Evolutionary conservation across 2,797 vertebrate species (phyloP), one percentile per base, ranked within the genome.

Genomic region (Corythornis leucogaster): DNA sequence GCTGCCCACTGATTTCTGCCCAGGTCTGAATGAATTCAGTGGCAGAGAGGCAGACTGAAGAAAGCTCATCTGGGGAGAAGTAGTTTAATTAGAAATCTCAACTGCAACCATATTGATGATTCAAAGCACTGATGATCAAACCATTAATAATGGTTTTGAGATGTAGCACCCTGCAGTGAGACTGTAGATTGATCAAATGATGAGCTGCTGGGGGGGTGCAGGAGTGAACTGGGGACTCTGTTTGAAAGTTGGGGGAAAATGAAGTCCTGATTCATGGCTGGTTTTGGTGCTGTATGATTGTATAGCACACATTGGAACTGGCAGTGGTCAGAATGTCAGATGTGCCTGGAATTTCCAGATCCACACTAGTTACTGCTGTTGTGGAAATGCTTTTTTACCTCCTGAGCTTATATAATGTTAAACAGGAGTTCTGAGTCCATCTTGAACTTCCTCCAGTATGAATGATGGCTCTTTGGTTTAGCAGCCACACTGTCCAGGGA

Each of bases 301-400:
- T 24, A 2, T 61, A 42, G 53, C 8, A 10, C 20, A 2, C 3
- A 6, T 18, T 8, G 11, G 11, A 0, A 9, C 14, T 45, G 30
- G 25, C 76, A 35, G 12, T 76, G 57, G 40, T 74, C 57, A 70
- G 66, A 83, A 33, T 64, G 3, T 26, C 12, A 61, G 61, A 20
- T 21, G 79, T 63, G 35, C 24, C 51, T 90, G 54, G 43, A 67
- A 76, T 74, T 58, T 54, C 25, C 35, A 77, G 30, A 51, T 70
- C 35, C 55, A 14, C 8, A 4, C 35, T 35, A 69, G 58, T 69
- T 51, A 69, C 21, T 92, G 28, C 5, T 79, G 4, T 48, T 62
- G 35, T 76, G 17, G 33, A 66, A 38, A 38, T 67, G 51, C 4
- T 43, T 20, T 22, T 77, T 80, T 43, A 62, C 11, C 18, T 53